These are phyloP conservation scores for Astropecten irregularis DNA, from an alignment of 53 echinoderm and acorn worm genomes.

Conservation along the genomic window DNA sequence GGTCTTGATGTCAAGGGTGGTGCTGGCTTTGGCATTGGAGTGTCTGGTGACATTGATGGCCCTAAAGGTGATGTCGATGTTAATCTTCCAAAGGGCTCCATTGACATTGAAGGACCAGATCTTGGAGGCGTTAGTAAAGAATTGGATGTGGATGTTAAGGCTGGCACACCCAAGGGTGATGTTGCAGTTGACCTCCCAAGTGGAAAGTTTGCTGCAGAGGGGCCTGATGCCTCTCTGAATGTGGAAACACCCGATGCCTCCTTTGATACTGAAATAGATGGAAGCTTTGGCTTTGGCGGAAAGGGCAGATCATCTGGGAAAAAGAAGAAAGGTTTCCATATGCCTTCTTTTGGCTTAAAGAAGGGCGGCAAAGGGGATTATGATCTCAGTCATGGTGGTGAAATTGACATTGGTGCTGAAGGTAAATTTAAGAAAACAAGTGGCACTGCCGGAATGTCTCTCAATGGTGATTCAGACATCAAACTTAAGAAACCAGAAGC, in stretches of 20 bases:
- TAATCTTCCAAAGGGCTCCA: slow-evolving; percentile 55
- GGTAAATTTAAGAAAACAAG: slow-evolving; percentile 60
- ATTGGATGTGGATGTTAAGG: slow-evolving; percentile 63
- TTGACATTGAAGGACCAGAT: slow-evolving; percentile 39
- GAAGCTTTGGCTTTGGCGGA: slow-evolving; percentile 10
- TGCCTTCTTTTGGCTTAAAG: slow-evolving; percentile 39
- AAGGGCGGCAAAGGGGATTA: slow-evolving; percentile 54
- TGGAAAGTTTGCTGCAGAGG: slow-evolving; percentile 30
- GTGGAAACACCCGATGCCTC: slow-evolving; percentile 1
- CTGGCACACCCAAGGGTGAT: slow-evolving; percentile 44
- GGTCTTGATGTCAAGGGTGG: slow-evolving; percentile 60
- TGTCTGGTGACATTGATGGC: slow-evolving; percentile 29
- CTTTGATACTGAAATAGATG: slow-evolving; percentile 45
- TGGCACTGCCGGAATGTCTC: slow-evolving; percentile 49
- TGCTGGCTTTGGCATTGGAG: slow-evolving; percentile 32
- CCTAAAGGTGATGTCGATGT: slow-evolving; percentile 39
- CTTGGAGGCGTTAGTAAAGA: slow-evolving; percentile 35
- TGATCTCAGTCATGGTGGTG: slow-evolving; percentile 19
- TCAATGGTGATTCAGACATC: slow-evolving; percentile 56
- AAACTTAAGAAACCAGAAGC: slow-evolving; percentile 31
- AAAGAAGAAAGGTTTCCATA: slow-evolving; percentile 55
- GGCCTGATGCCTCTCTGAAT: slow-evolving; percentile 48
- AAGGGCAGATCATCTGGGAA: slow-evolving; percentile 36
- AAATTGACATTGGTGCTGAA: slow-evolving; percentile 63
- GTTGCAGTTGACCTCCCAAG: slow-evolving; percentile 40